phyloP scores from a whole-genome alignment of 1,140 invertebrate genomes.

The Yoshiicerus persimilis region DNA sequence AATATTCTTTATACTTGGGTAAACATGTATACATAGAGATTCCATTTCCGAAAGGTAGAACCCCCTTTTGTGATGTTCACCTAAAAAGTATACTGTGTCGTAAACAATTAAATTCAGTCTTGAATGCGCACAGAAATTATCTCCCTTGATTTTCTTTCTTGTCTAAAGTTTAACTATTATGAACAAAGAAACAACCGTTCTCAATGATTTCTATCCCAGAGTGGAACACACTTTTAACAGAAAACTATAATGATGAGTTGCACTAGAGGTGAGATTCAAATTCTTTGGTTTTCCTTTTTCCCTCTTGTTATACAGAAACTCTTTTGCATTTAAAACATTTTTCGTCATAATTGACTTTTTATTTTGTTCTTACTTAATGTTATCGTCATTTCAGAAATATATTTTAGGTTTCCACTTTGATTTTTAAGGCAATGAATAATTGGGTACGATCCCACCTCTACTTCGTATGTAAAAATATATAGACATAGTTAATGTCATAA shows the following conservation, averaged over 20 bases:
- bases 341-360: too few species aligned
- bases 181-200: not conserved
- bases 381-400: too few species aligned
- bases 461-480: not conserved
- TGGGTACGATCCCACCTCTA: not conserved
- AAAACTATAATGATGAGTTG: too few species aligned
- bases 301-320: too few species aligned
- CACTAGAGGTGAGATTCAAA: too few species aligned
- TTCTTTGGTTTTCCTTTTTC: too few species aligned
- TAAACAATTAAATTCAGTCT: not conserved
- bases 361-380: not conserved
- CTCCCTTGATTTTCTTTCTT: not conserved
- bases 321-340: too few species aligned
- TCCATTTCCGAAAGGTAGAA: too few species aligned
- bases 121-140: not conserved
- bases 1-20: not conserved
- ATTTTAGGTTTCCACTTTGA: not conserved
- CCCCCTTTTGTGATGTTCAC: too few species aligned
- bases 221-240: not conserved
- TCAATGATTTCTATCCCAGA: not conserved
- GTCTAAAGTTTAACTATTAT: not conserved
- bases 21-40: too few species aligned
- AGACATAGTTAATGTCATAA: not conserved
- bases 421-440: not conserved
- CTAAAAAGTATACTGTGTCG: not conserved